These are phyloP conservation scores for Agonopterix arenella DNA, from an alignment of 2,888 invertebrate genomes.

Conservation along the genomic window DNA sequence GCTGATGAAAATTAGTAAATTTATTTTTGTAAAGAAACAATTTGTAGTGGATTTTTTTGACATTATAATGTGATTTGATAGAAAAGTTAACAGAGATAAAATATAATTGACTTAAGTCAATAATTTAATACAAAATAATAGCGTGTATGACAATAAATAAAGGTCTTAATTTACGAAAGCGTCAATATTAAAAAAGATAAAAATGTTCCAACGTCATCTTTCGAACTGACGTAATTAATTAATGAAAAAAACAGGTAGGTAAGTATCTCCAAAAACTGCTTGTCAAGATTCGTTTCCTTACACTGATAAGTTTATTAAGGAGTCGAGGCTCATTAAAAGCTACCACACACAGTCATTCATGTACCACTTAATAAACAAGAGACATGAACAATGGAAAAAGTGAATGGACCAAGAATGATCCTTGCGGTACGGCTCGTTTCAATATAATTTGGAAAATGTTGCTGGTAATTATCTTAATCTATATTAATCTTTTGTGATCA, in stretches of 20 bases:
- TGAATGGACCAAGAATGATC: conserved; percentile 1
- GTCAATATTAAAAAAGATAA: background rate
- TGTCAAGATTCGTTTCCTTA: conserved; percentile 23
- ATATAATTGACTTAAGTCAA: too few species aligned
- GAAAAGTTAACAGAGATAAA: too few species aligned
- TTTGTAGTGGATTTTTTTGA: too few species aligned
- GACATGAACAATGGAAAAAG: conserved; percentile 1
- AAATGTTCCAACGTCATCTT: background rate
- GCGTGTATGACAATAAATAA: background rate
- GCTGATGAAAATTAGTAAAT: too few species aligned
- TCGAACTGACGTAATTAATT: conserved; percentile 24
- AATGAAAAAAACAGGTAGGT: conserved; percentile 12
- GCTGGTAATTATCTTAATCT: too few species aligned
- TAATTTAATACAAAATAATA: too few species aligned
- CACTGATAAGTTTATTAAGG: conserved; percentile 31
- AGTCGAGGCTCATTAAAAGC: conserved; percentile 15
- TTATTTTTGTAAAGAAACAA: too few species aligned
- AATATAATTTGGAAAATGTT: too few species aligned
- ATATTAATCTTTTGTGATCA: too few species aligned
- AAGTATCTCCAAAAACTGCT: conserved; percentile 17
- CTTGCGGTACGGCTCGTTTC: too few species aligned
- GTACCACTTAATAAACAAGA: conserved; percentile 11
- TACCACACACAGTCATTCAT: conserved; percentile 17
- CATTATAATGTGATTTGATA: too few species aligned
- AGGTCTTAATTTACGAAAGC: conserved; percentile 1